Conservation (phyloP, 2,113 vertebrate species). For the Oryzias celebensis region DNA sequence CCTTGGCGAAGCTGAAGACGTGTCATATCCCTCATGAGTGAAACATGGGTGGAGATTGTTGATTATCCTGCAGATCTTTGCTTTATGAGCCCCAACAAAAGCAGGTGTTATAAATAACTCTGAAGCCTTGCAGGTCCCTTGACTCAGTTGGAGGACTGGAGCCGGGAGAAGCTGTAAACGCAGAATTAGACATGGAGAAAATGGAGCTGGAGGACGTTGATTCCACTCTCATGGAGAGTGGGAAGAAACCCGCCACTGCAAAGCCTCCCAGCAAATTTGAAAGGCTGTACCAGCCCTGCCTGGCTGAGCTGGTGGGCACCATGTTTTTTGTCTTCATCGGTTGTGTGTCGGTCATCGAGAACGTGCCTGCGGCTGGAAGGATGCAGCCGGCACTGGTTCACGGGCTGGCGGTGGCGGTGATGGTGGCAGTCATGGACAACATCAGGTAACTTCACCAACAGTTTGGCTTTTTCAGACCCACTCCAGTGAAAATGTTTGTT, state of each 20-base stretch:
- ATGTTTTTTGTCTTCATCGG: conserved; percentile 79
- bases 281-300: conserved; percentile 71
- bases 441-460: conserved; percentile 64
- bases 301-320: conserved; percentile 74
- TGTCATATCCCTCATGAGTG: neutral
- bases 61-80: conserved; percentile 19
- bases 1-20: neutral
- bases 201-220: conserved; percentile 61
- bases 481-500: no score
- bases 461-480: neutral
- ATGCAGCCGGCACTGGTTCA: conserved; percentile 77
- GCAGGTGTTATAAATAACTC: conserved; percentile 20
- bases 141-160: conserved; percentile 7
- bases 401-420: conserved; percentile 70
- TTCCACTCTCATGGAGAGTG: conserved; percentile 40
- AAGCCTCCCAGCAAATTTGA: conserved; percentile 56
- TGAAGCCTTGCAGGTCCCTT: neutral
- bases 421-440: conserved; percentile 75
- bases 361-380: conserved; percentile 66
- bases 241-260: neutral
- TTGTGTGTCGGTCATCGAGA: conserved; percentile 79
- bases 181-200: conserved; percentile 50
- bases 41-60: neutral
- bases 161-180: neutral
- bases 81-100: conserved; percentile 4